Evolutionary conservation across 2,797 vertebrate species (phyloP).

Genomic region (Momotus momota): DNA sequence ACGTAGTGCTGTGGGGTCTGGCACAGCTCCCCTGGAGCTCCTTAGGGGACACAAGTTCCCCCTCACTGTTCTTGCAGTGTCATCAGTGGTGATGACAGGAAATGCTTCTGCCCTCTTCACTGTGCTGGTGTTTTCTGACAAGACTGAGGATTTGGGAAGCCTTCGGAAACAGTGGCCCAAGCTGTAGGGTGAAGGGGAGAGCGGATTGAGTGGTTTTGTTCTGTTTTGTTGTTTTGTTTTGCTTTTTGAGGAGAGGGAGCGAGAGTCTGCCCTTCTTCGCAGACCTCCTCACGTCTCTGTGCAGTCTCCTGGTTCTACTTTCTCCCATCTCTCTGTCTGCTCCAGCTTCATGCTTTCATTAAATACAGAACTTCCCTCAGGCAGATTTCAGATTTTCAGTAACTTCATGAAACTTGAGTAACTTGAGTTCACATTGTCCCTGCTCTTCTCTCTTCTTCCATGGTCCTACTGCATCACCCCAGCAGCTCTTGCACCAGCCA

Average conservation of each 20-base stretch:
- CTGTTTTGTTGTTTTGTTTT: too few relatives aligned
- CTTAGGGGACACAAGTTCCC: too few relatives aligned
- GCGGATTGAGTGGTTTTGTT: background rate
- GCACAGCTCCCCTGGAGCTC: too few relatives aligned
- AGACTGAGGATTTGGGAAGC: background rate
- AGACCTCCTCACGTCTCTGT: fast-evolving
- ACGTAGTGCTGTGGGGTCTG: too few relatives aligned
- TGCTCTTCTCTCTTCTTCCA: background rate
- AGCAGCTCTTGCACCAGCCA: background rate
- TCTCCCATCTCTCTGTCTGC: fast-evolving
- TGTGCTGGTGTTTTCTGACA: background rate
- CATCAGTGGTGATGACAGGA: background rate
- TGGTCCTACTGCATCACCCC: background rate
- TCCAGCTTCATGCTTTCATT: background rate
- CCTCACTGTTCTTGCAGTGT: too few relatives aligned
- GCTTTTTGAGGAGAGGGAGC: background rate
- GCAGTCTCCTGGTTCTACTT: background rate
- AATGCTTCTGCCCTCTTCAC: background rate
- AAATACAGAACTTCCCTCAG: background rate
- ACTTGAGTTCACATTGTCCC: background rate
- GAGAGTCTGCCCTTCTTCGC: background rate
- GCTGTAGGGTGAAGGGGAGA: too few relatives aligned
- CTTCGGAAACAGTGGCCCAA: background rate
- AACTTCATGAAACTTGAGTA: background rate
- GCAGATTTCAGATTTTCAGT: too few relatives aligned